Percentiles rank a stretch among this genome's conserved stretches.
Evolutionary conservation across 2,113 vertebrate species (phyloP).

Genomic region (Cettia cetti): DNA sequence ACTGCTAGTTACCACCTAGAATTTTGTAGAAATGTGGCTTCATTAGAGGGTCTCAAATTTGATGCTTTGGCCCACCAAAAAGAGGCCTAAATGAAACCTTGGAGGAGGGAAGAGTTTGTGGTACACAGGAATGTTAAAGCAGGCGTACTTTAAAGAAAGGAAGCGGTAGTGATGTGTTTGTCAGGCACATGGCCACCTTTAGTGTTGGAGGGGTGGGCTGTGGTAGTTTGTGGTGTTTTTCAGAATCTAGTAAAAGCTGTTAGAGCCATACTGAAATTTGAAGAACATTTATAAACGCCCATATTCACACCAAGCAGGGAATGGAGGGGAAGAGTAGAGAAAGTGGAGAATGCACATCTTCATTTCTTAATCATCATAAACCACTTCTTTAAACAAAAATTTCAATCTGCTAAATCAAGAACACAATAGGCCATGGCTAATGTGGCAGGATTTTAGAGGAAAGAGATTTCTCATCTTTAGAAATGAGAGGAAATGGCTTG

Average conservation of each 20-base stretch:
- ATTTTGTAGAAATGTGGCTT: neutral
- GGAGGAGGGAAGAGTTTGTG: accelerated
- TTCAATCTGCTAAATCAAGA: neutral
- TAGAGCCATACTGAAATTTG: neutral
- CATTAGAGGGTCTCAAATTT: neutral
- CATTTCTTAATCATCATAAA: neutral
- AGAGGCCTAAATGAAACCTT: neutral
- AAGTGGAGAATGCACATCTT: neutral
- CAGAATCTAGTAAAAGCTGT: neutral
- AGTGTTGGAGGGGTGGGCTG: neutral
- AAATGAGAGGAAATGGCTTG: neutral
- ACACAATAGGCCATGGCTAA: neutral
- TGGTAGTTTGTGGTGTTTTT: neutral
- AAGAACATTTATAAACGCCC: neutral
- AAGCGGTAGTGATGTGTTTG: neutral
- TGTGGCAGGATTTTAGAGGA: neutral
- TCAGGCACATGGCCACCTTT: neutral
- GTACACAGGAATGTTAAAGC: neutral
- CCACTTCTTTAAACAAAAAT: neutral
- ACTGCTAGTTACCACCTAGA: neutral
- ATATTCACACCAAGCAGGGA: neutral
- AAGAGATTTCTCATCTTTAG: neutral
- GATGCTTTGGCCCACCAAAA: neutral
- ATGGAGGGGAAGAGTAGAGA: neutral
- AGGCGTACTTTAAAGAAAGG: accelerated